Base-by-base conservation (phyloP, 2,113 vertebrate species). In the Oncorhynchus nerka region DNA sequence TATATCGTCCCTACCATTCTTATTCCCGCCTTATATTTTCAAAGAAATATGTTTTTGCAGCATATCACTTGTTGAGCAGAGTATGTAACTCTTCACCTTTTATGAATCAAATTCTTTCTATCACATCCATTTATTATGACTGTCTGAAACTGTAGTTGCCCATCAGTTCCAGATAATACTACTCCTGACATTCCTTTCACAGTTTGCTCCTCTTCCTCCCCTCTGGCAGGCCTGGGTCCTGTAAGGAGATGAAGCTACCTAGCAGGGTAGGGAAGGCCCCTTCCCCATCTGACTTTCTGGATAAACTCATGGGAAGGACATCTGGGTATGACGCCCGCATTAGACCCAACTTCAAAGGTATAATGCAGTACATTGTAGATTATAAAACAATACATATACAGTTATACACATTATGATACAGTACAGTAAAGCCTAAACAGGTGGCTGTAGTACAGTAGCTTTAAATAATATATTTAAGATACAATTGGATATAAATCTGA, bases 341-440 rank as follows among this genome's bases (percentile, higher is more conserved):
- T 87, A 92, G 96, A 74, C 97, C 97, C 57, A 97, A 98, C 92
- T 99, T 98, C 90, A 99, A 99, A 98, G 97, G 97, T 99, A 93
- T 45, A 26, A n/a, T 51, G 28, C 39, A 55, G 19, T 55, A 55
- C 51, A 55, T 4, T 16, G 13, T 55, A 55, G 8, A 26, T 74
- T 2, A 62, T 5, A 20, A 6, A 57, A 20, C 19, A 57, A 20
- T 57, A 13, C 19, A 57, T 11, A 39, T 39, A 19, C 55, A 57
- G 55, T 15, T 20, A 20, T 57, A 45, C 9, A 45, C 39, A 11
- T 45, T 45, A 45, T 45, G 9, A 9, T 45, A 45, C 39, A 45
- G 39, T 55, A 19, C 5, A 55, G 51, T 55, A 55, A 13, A 55
- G 15, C 59, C 59, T 20, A 66, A 30, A 26, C 24, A 32, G 26